These are phyloP conservation scores for Acropternis orthonyx DNA, from an alignment of 2,797 vertebrate genomes.

Conservation along the genomic window DNA sequence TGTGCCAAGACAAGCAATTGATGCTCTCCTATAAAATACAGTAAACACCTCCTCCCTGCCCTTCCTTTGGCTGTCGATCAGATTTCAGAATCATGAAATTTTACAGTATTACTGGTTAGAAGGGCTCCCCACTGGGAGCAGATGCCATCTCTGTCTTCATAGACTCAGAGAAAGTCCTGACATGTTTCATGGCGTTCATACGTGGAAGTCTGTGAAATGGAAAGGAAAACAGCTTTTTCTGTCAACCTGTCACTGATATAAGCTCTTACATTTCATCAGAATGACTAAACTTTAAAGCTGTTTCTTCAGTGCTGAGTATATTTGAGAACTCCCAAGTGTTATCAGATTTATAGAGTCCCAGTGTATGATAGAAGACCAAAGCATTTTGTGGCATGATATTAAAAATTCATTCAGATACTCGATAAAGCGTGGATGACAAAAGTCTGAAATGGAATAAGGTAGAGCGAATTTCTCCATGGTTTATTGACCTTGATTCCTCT, in stretches of 20 bases:
- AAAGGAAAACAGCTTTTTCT: slow-evolving; percentile 88
- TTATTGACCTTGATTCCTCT: slow-evolving; percentile 79
- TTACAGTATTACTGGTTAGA: slow-evolving; percentile 78
- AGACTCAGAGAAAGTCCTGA: slow-evolving; percentile 81
- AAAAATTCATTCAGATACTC: slow-evolving; percentile 80
- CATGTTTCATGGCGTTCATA: slow-evolving; percentile 85
- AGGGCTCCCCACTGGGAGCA: slow-evolving; percentile 79
- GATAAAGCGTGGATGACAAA: slow-evolving; percentile 79
- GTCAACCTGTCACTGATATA: slow-evolving; percentile 86
- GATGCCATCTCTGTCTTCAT: slow-evolving; percentile 82
- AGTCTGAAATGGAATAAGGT: slow-evolving; percentile 76
- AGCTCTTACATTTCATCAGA: slow-evolving; percentile 85
- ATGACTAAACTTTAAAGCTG: slow-evolving; percentile 84
- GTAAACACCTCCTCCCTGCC: slow-evolving; percentile 75
- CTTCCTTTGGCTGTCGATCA: slow-evolving; percentile 80
- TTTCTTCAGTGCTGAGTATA: slow-evolving; percentile 77
- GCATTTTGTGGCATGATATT: slow-evolving; percentile 77
- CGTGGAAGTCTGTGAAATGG: slow-evolving; percentile 85
- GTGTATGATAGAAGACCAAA: slow-evolving; percentile 79
- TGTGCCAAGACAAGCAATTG: slow-evolving; percentile 75
- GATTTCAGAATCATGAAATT: slow-evolving; percentile 78
- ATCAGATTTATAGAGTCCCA: slow-evolving; percentile 81
- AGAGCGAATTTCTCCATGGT: slow-evolving; percentile 77
- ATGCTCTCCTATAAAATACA: slow-evolving; percentile 71
- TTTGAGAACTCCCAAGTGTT: slow-evolving; percentile 81